Evolutionary conservation across 2,888 invertebrate species (phyloP), one percentile per base, ranked within the genome.

Genomic region (Xylophagus ater): DNA sequence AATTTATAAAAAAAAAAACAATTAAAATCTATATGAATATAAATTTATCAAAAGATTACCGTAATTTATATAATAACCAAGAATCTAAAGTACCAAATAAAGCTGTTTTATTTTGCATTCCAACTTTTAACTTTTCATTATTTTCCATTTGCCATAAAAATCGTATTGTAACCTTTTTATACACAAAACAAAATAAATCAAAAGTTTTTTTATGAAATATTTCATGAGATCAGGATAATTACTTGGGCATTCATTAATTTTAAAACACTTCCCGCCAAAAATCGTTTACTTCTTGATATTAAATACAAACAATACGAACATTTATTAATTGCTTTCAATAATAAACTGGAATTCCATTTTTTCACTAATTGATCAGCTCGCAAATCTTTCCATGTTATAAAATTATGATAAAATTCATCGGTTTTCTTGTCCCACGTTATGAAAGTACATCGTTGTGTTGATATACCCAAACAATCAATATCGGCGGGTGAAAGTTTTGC

Each of bases 381-480:
- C 44, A 82, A 57, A 60, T 93, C 93, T 58, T 89, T 88, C 93
- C 93, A 93, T 13, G 86, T 84, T 49, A 90, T 81, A 50, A 92
- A 82, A 51, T 81, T 81, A 59, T 88, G 88, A 62, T 81, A 86
- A 18, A 80, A 76, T 51, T 73, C 72, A 2, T 83, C 81, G 9
- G 80, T 82, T 34, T 68, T 65, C 53, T 73, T 73, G 51, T 89
- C 80, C 90, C 90, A 92, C 4, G 82, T 82, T 2, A 83, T 72
- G 58, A 90, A 88, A 23, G 84, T 85, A 47, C 80, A 50, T 9
- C 92, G 69, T 56, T 88, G 88, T 1, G 83, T 81, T 1, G 86
- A 81, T 51, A 93, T 76, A 3, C 87, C 87, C 55, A 97, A 66
- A 37, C 85, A 83, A 20, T 73, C 74, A 19, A 94, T 75, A 50